Evolutionary conservation across 2,888 invertebrate genomes (phyloP).

Genomic region (Parochlus steinenii): DNA sequence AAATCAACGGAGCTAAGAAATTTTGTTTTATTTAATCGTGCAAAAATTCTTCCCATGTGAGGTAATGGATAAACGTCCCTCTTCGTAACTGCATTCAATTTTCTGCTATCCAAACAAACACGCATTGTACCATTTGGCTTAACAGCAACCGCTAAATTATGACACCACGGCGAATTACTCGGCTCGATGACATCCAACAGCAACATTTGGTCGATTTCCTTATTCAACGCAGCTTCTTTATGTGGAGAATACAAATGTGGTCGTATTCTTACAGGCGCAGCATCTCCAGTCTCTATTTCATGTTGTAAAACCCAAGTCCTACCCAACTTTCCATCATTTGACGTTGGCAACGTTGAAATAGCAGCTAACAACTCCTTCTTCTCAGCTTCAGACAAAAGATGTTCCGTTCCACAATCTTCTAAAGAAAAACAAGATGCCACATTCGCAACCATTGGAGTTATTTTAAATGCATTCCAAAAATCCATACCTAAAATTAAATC

Average conservation of each 20-base stretch:
- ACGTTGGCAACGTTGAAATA: not conserved
- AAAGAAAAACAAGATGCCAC: too few species aligned
- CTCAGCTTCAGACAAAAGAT: not conserved
- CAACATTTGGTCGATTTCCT: slow-evolving; percentile 3
- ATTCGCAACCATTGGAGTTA: not conserved
- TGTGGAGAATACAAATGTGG: not conserved
- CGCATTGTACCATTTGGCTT: slow-evolving; percentile 1
- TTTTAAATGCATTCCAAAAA: slow-evolving; percentile 1
- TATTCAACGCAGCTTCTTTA: not conserved
- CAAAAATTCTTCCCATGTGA: not conserved
- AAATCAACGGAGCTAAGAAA: slow-evolving; percentile 3
- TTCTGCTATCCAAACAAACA: not conserved
- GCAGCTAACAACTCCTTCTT: not conserved
- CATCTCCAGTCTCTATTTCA: not conserved
- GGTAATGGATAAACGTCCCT: not conserved
- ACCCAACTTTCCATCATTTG: not conserved
- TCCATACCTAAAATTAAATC: not conserved
- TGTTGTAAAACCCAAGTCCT: not conserved
- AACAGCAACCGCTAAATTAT: not conserved
- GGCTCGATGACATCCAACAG: slow-evolving; percentile 2
- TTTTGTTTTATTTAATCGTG: not conserved
- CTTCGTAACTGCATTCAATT: not conserved
- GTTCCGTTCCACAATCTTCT: not conserved
- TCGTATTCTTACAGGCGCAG: not conserved
- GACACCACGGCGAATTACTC: slow-evolving; percentile 1